Percentiles rank a stretch among this genome's conserved stretches.
phyloP scores from a whole-genome alignment of 2,797 vertebrate genomes.

The Acrocephalus scirpaceus region DNA sequence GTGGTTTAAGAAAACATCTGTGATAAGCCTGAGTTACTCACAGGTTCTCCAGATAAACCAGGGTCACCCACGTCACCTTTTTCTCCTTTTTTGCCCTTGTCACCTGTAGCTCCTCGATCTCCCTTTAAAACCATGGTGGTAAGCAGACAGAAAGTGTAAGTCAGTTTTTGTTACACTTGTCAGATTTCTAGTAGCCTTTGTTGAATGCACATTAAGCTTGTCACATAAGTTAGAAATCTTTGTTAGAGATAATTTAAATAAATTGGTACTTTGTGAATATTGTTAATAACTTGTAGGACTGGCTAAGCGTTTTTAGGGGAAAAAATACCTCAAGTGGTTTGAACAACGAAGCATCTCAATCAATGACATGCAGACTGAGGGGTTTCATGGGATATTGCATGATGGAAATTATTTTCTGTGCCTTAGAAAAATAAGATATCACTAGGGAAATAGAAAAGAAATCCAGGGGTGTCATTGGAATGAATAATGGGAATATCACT shows the following conservation, averaged over 20 bases:
- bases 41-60: constrained; percentile 83
- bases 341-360: not conserved
- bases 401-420: not conserved
- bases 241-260: not conserved
- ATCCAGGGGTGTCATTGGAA: not conserved
- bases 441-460: not conserved
- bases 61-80: constrained; percentile 86
- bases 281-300: not conserved
- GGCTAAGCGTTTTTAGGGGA: not conserved
- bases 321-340: not conserved
- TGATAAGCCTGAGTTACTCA: constrained; percentile 68
- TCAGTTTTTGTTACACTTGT: not conserved
- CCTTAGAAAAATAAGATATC: not conserved
- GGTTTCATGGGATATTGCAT: not conserved
- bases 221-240: not conserved
- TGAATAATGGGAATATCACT: not conserved
- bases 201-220: not conserved
- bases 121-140: constrained; percentile 75
- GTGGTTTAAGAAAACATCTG: not conserved
- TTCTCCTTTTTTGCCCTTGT: constrained; percentile 84
- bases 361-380: not conserved
- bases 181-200: not conserved
- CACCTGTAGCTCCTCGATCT: constrained; percentile 85
- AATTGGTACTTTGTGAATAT: not conserved
- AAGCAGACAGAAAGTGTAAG: not conserved